Base-by-base conservation (phyloP, 2,113 vertebrate species). In the Propithecus coquereli region DNA sequence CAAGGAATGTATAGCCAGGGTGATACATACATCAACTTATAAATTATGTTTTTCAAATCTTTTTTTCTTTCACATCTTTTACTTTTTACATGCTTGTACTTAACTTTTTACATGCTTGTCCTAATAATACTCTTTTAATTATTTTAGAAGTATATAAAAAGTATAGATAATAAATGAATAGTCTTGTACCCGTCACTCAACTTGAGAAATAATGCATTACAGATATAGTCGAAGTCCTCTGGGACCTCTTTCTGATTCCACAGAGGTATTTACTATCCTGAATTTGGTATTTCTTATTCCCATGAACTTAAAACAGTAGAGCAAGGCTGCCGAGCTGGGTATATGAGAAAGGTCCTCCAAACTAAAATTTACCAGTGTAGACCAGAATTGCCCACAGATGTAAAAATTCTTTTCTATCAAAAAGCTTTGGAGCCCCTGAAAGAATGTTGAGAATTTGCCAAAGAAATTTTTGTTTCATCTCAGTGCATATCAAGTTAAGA, bases 251-350 rank as follows among this genome's bases (percentile, higher is more conserved):
- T 76, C 40, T 70, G 9, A 77, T 87, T 82, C 23, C 23, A 54
- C 2, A 57, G 50, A 86, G 3, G 25, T 88, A 94, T 40, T 94
- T 84, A 74, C 50, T 88, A 3, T 84, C 40, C 32, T 92, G 71
- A 96, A 83, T 91, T 85, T 82, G 82, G 3, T 82, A n/a, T 95
- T 88, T 94, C 66, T 91, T 87, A 77, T 52, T 52, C n/a, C 30
- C 22, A 7, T 80, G n/a, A 86, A 91, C 25, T 80, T 80, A 83
- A 76, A 94, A 50, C 70, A 74, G 7, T 90, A 90, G 32, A 65
- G 20, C 87, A 59, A 86, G 30, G 54, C 65, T 63, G 12, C 43
- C 7, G 66, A 43, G 13, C 74, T 94, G 54, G 34, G 45, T 84
- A 57, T 47, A 65, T 89, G 37, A 91, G 20, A 87, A 87, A 63